Evolutionary conservation across 2,888 invertebrate genomes (phyloP).

Genomic region (Sinotaia quadrata): DNA sequence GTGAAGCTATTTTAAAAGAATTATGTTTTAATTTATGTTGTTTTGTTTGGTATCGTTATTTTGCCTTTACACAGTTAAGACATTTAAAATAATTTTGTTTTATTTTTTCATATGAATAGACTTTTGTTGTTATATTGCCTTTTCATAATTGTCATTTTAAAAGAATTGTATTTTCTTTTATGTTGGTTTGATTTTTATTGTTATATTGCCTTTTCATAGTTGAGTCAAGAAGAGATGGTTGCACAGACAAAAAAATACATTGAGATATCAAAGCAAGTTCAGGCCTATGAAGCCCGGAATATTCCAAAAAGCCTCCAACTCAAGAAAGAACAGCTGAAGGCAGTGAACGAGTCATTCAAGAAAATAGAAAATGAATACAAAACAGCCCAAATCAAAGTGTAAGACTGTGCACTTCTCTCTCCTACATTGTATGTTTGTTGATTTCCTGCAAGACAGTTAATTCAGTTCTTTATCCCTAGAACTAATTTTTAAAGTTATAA

Average conservation of each 20-base stretch:
- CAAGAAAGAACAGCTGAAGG: constrained; percentile 67
- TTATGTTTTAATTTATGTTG: too few relatives aligned
- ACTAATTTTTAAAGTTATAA: too few relatives aligned
- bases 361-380: constrained; percentile 68
- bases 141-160: too few relatives aligned
- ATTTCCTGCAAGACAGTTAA: background rate
- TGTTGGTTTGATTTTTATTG: too few relatives aligned
- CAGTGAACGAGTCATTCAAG: constrained; percentile 62
- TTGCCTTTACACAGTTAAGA: too few relatives aligned
- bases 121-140: too few relatives aligned
- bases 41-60: too few relatives aligned
- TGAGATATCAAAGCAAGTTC: constrained; percentile 70
- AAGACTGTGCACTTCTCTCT: constrained; percentile 30
- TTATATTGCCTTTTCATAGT: background rate
- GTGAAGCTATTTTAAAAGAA: too few relatives aligned
- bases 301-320: constrained; percentile 68
- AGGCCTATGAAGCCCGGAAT: constrained; percentile 66
- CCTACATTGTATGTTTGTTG: background rate
- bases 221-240: constrained; percentile 26
- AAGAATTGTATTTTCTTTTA: too few relatives aligned
- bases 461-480: too few relatives aligned
- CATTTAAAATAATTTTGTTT: too few relatives aligned
- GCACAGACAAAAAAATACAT: constrained; percentile 59
- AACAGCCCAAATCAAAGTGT: constrained; percentile 69
- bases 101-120: too few relatives aligned